phyloP scores from a whole-genome alignment of 1,140 invertebrate species.

The Panonychus citri region DNA sequence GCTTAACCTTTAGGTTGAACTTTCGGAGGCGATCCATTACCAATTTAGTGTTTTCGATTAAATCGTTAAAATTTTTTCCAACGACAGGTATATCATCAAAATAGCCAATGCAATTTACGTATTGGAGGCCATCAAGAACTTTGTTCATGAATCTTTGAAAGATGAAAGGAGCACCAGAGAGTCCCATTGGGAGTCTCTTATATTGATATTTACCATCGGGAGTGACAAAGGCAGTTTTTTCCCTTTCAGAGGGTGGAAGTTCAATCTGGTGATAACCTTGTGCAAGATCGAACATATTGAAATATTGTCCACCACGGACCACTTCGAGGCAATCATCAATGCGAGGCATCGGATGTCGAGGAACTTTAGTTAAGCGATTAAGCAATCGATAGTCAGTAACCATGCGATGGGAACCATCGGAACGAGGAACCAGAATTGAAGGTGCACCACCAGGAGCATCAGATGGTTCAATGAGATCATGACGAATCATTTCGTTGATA shows the following conservation, averaged over 20 bases:
- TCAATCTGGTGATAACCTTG: constrained; percentile 25
- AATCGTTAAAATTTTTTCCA: too few relatives aligned
- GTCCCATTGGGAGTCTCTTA: not conserved
- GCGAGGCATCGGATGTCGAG: constrained; percentile 27
- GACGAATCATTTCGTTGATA: not conserved
- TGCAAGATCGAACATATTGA: constrained; percentile 24
- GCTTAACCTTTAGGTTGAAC: too few relatives aligned
- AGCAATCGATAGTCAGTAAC: constrained; percentile 25
- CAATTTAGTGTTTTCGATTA: too few relatives aligned
- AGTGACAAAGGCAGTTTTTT: constrained; percentile 24
- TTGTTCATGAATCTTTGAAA: not conserved
- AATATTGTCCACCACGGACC: constrained; percentile 21
- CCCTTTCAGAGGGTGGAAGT: constrained; percentile 17
- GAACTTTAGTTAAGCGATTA: constrained; percentile 22
- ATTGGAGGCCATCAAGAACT: not conserved
- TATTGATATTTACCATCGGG: not conserved
- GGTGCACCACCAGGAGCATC: not conserved
- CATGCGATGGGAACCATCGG: not conserved
- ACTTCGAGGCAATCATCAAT: constrained; percentile 22
- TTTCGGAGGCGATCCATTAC: too few relatives aligned
- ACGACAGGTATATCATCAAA: not conserved
- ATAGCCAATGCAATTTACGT: not conserved
- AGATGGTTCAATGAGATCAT: not conserved
- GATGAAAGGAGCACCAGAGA: not conserved
- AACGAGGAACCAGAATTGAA: not conserved